A percentile compares a stretch with the other conserved stretches of the same genome.
These are phyloP conservation scores for Heteronetta atricapilla DNA, from an alignment of 2,113 vertebrate genomes.

Conservation along the genomic window DNA sequence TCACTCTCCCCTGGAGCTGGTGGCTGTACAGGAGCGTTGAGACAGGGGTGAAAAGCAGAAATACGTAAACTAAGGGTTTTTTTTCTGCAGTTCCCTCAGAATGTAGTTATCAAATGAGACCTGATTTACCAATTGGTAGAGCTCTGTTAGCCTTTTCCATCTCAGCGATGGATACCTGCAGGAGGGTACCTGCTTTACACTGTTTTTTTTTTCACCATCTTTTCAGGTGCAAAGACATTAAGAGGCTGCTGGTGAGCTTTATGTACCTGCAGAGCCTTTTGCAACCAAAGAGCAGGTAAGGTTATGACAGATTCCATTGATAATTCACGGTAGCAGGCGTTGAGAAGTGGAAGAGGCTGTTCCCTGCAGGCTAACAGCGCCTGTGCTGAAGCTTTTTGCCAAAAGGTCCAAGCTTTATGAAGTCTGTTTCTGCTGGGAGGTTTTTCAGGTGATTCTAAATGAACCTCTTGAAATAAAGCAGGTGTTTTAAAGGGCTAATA, in stretches of 20 bases:
- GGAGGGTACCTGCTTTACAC: background rate
- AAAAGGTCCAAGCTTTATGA: background rate
- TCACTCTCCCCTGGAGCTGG: background rate
- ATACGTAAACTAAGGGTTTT: background rate
- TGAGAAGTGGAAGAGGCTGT: background rate
- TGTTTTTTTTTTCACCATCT: background rate
- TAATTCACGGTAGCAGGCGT: background rate
- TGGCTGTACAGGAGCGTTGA: background rate
- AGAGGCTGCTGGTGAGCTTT: constrained; percentile 95
- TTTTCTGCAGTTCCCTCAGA: background rate
- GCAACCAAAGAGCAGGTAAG: constrained; percentile 96
- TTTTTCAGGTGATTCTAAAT: background rate
- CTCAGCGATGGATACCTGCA: background rate
- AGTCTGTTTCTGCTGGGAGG: background rate
- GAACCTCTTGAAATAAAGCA: background rate
- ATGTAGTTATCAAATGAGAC: background rate
- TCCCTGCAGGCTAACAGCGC: background rate
- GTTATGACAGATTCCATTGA: accelerated
- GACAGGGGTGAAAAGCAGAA: background rate
- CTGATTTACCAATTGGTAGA: background rate
- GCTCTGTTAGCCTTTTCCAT: background rate
- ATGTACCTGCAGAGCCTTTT: constrained; percentile 96
- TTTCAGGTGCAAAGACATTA: constrained; percentile 93
- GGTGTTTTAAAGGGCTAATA: background rate
- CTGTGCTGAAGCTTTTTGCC: background rate